Evolutionary conservation across 2,113 vertebrate genomes (phyloP).

Genomic region (Chloropsis hardwickii): DNA sequence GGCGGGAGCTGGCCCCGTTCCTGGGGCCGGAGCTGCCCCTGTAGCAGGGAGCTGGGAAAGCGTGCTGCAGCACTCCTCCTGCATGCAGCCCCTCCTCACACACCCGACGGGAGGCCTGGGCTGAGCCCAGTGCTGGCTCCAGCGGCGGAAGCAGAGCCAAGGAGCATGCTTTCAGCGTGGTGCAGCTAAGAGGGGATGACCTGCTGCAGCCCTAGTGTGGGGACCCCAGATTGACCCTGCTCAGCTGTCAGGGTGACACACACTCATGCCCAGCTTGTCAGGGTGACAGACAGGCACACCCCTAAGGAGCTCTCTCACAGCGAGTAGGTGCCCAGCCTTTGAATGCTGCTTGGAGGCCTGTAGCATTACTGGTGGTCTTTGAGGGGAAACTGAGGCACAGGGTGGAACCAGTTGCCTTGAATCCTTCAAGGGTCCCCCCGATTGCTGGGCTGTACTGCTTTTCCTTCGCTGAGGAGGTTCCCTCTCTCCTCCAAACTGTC

Average conservation of each 20-base stretch:
- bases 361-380: background rate
- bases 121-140: background rate
- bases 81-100: background rate
- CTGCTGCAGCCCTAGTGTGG: background rate
- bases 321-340: background rate
- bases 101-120: background rate
- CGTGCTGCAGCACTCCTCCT: background rate
- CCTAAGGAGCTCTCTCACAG: background rate
- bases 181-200: background rate
- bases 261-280: background rate
- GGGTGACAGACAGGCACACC: rapidly evolving
- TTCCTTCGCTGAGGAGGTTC: background rate
- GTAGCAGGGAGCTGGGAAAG: background rate
- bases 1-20: background rate
- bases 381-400: background rate
- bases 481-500: background rate
- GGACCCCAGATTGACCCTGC: background rate
- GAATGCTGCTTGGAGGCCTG: background rate
- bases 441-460: background rate
- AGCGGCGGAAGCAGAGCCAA: background rate
- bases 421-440: background rate
- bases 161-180: background rate
- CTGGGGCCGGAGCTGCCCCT: background rate
- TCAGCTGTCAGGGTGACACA: background rate
- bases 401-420: background rate